A percentile compares a stretch with the other conserved stretches of the same genome.
phyloP scores from a whole-genome alignment of 2,888 invertebrate species.

The Rhagonycha lutea region DNA sequence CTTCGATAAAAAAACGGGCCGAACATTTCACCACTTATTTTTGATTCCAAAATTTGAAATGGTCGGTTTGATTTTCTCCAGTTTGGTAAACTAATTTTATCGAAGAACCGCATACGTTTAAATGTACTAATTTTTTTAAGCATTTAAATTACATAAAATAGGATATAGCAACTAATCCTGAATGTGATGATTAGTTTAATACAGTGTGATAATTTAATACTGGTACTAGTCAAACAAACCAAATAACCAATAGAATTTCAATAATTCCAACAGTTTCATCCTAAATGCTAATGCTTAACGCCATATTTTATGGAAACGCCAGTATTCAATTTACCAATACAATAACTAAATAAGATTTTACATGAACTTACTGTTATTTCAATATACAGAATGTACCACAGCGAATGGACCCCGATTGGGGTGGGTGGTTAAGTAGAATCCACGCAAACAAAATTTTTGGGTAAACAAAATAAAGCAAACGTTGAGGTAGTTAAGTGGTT shows the following conservation, averaged over 20 bases:
- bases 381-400: background rate
- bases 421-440: background rate
- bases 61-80: background rate
- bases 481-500: too few species aligned
- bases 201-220: slow-evolving; percentile 2
- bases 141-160: background rate
- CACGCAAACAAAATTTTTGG: background rate
- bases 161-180: background rate
- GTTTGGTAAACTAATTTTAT: background rate
- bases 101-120: background rate
- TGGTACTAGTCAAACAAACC: background rate
- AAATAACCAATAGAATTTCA: slow-evolving; percentile 2
- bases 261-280: background rate
- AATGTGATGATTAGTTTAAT: background rate
- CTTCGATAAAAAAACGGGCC: background rate
- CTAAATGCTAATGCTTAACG: background rate
- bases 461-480: too few species aligned
- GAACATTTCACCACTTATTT: background rate
- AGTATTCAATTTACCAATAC: slow-evolving; percentile 22
- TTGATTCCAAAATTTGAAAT: background rate
- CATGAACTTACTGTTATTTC: background rate
- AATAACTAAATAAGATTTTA: slow-evolving; percentile 12
- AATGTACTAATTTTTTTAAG: background rate
- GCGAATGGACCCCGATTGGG: background rate
- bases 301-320: slow-evolving; percentile 10